Evolutionary conservation across 2,113 vertebrate species (phyloP).

Genomic region (Ranitomeya imitator): DNA sequence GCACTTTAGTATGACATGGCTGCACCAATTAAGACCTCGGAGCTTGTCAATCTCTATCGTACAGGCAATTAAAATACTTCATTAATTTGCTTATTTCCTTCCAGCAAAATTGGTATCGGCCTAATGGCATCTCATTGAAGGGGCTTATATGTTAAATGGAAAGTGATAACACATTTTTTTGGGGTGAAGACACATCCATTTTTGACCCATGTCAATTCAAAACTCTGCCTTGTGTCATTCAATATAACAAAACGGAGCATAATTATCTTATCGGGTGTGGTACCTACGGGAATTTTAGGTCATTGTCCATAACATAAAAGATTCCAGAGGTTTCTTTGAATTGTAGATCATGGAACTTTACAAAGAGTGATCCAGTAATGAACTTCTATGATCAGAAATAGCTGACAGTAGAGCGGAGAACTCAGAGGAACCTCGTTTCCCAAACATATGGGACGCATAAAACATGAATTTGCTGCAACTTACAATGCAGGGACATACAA

Average conservation of each 20-base stretch:
- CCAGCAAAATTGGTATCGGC: not conserved
- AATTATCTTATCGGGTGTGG: not conserved
- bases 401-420: not conserved
- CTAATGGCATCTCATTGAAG: not conserved
- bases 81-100: not conserved
- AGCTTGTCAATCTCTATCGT: not conserved
- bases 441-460: not conserved
- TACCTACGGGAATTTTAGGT: not conserved
- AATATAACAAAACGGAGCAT: not conserved
- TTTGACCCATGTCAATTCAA: conserved; percentile 9
- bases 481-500: not conserved
- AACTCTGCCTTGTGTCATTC: not conserved
- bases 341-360: not conserved
- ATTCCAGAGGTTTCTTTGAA: not conserved
- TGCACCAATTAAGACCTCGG: not conserved
- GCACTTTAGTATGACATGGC: not conserved
- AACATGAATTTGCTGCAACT: not conserved
- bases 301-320: not conserved
- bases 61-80: not conserved
- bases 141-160: not conserved
- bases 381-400: not conserved
- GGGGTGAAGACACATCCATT: not conserved
- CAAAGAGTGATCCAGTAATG: not conserved
- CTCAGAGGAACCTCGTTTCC: not conserved
- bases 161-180: not conserved